Conservation (phyloP, 2,888 invertebrate genomes). For the Drosophila koepferae region DNA sequence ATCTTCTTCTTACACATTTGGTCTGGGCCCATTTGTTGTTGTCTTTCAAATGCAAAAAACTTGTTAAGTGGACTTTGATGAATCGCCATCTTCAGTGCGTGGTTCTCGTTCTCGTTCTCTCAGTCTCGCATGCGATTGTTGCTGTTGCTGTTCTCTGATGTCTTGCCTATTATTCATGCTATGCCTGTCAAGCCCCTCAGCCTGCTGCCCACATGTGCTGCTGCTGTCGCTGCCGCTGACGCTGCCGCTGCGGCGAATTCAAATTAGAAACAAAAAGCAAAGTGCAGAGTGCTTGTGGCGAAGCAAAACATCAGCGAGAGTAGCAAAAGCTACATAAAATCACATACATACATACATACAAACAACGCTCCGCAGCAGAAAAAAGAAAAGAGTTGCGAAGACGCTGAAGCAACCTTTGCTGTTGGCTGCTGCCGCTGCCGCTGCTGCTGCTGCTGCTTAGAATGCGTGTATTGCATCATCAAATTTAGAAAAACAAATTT, state of each 20-base stretch:
- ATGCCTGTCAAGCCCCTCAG: slow-evolving; percentile 31
- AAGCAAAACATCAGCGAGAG: slow-evolving; percentile 29
- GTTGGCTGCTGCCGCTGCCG: slow-evolving; percentile 23
- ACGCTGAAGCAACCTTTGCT: slow-evolving; percentile 31
- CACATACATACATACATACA: slow-evolving; percentile 7
- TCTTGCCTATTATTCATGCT: slow-evolving; percentile 71
- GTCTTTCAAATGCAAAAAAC: slow-evolving; percentile 74
- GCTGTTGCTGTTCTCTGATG: slow-evolving; percentile 35
- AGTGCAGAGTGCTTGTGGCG: slow-evolving; percentile 74
- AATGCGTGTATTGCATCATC: slow-evolving; percentile 80
- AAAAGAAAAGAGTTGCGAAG: slow-evolving; percentile 38
- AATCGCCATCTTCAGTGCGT: slow-evolving; percentile 74
- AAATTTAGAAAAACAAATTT: slow-evolving; percentile 76
- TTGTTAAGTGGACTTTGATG: slow-evolving; percentile 81
- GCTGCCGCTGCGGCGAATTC: slow-evolving; percentile 37
- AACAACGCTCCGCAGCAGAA: slow-evolving; percentile 24
- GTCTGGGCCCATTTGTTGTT: slow-evolving; percentile 49
- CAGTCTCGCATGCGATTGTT: background rate
- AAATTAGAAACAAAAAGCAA: slow-evolving; percentile 60
- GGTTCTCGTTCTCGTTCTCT: slow-evolving; percentile 22
- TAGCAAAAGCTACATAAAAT: slow-evolving; percentile 1
- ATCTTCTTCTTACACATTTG: slow-evolving; percentile 11
- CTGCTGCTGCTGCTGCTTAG: slow-evolving; percentile 28
- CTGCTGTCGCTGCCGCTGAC: background rate
- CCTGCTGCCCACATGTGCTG: slow-evolving; percentile 30